Evolutionary conservation across 2,888 invertebrate species (phyloP).

Genomic region (Phrixothrix hirtus): DNA sequence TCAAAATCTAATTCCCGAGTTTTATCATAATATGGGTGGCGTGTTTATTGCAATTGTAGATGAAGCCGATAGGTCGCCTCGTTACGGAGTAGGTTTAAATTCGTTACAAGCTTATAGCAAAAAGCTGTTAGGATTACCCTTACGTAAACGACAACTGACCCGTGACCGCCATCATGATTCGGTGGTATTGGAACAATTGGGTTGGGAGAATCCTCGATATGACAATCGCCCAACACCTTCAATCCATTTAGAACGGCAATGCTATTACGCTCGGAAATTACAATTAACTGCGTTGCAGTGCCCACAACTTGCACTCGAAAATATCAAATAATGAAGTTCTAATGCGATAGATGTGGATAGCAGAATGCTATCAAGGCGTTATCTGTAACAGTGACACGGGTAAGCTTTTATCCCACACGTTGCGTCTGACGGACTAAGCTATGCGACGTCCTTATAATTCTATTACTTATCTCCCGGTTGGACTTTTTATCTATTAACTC

Average conservation of each 20-base stretch:
- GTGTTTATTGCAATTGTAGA: conserved; percentile 38
- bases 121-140: conserved; percentile 19
- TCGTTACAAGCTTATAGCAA: conserved; percentile 9
- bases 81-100: conserved; percentile 11
- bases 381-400: conserved; percentile 38
- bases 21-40: conserved; percentile 42
- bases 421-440: conserved; percentile 39
- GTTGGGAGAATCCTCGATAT: conserved; percentile 6
- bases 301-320: conserved; percentile 30
- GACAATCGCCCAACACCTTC: conserved; percentile 13
- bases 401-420: conserved; percentile 41
- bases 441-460: conserved; percentile 51
- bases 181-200: conserved; percentile 7
- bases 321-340: conserved; percentile 43
- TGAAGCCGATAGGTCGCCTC: conserved; percentile 11
- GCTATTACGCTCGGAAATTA: conserved; percentile 40
- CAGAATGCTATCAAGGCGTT: conserved; percentile 29
- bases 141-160: conserved; percentile 16
- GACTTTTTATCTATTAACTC: conserved; percentile 55
- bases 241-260: conserved; percentile 29
- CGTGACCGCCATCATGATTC: conserved; percentile 11
- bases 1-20: conserved; percentile 38
- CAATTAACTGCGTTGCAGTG: conserved; percentile 30
- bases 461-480: conserved; percentile 52
- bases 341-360: conserved; percentile 35